Evolutionary conservation across 2,797 vertebrate species (phyloP), one percentile per base, ranked within the genome.

Genomic region (Catamblyrhynchus diadema): DNA sequence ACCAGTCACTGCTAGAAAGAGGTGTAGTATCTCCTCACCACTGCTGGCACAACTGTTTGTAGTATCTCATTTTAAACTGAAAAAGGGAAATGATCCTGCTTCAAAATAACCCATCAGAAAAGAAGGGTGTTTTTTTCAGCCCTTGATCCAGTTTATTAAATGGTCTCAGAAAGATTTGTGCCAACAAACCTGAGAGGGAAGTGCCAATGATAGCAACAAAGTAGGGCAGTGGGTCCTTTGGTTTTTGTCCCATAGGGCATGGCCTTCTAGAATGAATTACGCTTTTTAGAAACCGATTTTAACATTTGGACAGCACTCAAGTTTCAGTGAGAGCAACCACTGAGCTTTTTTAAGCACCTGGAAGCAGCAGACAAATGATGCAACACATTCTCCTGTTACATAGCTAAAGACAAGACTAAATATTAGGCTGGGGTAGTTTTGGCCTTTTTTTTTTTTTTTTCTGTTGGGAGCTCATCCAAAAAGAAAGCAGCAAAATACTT

Each of bases 281-380:
- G 56, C 79, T 30, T 72, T 95, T 93, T 88, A 86, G 24, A 67
- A 90, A 95, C 85, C 94, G 85, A 93, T 95, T 96, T 97, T 96
- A 97, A 93, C 71, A 88, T 93, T 96, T 90, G 88, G 94, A 95
- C 94, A 89, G 80, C 64, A 85, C 67, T 96, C 92, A 88, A 81
- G 45, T 96, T 93, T 91, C 77, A 86, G 91, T 67, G 80, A 79
- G 83, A 93, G 69, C 78, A 97, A 95, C 85, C 80, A 72, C 37
- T 66, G 93, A 95, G 94, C 97, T 97, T 97, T 97, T 97, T 97
- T 96, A 98, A 98, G 97, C 93, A 97, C 95, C 96, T 97, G 95
- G 94, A 97, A 97, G 60, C 77, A 95, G 86, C 72, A 94, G 81
- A 83, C 75, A 94, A 96, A 73, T 97, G 96, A 97, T 96, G 95